Percentiles rank a stretch among this genome's conserved stretches.
These are phyloP conservation scores for Polydrusus cervinus DNA, from an alignment of 2,888 invertebrate genomes.

Conservation along the genomic window DNA sequence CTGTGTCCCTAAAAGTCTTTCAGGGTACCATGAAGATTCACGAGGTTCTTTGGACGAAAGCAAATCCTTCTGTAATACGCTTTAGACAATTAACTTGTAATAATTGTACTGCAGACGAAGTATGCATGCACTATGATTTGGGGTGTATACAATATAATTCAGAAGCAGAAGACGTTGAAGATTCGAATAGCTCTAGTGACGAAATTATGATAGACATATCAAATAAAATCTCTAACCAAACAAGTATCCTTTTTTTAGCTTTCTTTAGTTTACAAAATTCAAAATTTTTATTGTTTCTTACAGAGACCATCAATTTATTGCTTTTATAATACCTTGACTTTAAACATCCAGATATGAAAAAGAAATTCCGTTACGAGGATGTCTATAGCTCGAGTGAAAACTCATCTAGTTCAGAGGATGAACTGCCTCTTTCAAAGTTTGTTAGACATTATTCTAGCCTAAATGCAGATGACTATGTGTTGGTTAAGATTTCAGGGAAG, in stretches of 20 bases:
- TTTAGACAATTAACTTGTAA: conserved; percentile 12
- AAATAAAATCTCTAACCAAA: background rate
- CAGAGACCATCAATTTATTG: too few relatives aligned
- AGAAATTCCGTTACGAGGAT: conserved; percentile 8
- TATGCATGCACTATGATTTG: conserved; percentile 26
- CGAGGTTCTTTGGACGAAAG: background rate
- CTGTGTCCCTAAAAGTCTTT: background rate
- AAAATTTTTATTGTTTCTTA: too few relatives aligned
- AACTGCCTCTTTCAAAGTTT: conserved; percentile 17
- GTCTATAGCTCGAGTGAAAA: conserved; percentile 14
- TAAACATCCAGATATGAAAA: too few relatives aligned
- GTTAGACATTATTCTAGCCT: conserved; percentile 9
- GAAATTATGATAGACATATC: conserved; percentile 11
- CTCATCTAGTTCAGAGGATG: conserved; percentile 13
- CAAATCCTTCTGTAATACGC: background rate
- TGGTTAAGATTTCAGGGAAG: conserved; percentile 17
- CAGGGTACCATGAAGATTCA: background rate
- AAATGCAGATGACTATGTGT: conserved; percentile 17
- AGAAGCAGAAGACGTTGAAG: conserved; percentile 13
- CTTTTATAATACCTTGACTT: too few relatives aligned
- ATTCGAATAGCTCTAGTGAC: background rate
- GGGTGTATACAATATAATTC: conserved; percentile 3
- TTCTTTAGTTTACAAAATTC: too few relatives aligned
- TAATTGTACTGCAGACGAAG: conserved; percentile 14
- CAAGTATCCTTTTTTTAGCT: too few relatives aligned